Percentiles rank a stretch among this genome's conserved stretches.
Conservation (phyloP, 2,113 vertebrate genomes). For the Lanius collurio region DNA sequence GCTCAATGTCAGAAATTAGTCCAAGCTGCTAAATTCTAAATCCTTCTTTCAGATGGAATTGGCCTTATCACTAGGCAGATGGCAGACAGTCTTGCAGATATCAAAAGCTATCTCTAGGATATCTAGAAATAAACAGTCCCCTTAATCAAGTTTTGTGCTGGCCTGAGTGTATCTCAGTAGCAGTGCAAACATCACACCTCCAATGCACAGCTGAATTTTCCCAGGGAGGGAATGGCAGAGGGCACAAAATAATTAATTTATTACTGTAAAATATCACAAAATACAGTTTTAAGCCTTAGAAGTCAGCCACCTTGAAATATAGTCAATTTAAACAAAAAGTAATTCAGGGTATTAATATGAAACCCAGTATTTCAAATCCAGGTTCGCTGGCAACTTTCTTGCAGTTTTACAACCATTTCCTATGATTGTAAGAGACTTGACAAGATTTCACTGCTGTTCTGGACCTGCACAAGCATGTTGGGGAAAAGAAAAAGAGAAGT, state of each 20-base stretch:
- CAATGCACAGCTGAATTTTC: not conserved
- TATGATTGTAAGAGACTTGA: not conserved
- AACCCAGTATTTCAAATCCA: not conserved
- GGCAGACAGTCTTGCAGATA: not conserved
- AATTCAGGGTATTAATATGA: constrained; percentile 11
- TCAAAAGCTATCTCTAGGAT: not conserved
- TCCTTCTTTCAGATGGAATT: not conserved
- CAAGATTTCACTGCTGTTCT: not conserved
- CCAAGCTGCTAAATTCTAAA: not conserved
- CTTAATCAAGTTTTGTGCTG: not conserved
- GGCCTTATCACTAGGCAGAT: not conserved
- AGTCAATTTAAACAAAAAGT: constrained; percentile 27
- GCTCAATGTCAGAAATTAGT: not conserved
- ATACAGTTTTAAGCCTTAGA: not conserved
- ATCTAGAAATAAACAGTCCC: not conserved
- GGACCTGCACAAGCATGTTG: not conserved
- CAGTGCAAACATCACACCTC: not conserved
- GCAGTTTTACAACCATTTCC: not conserved
- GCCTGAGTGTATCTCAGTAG: not conserved
- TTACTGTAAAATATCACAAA: not conserved
- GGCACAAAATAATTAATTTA: not conserved
- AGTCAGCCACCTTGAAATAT: not conserved
- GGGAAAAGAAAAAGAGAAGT: not conserved
- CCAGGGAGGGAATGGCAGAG: accelerated
- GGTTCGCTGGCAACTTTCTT: not conserved